These are phyloP conservation scores for Polyergus mexicanus DNA, from an alignment of 1,140 invertebrate species.

Conservation along the genomic window DNA sequence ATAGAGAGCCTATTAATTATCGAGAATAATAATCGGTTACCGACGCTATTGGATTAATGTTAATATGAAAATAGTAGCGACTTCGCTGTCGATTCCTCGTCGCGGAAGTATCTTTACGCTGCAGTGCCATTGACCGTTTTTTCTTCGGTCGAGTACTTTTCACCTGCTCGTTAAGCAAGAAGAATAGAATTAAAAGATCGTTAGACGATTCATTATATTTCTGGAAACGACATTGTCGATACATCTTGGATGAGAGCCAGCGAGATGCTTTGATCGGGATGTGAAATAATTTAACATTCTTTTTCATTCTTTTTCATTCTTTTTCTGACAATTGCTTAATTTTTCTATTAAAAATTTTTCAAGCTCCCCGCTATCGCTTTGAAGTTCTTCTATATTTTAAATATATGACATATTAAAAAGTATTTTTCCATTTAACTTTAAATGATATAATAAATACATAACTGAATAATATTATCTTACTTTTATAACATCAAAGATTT, in stretches of 20 bases:
- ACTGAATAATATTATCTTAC: background rate
- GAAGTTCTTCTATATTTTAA: background rate
- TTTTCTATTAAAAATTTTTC: constrained; percentile 11
- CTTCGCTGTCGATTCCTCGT: background rate
- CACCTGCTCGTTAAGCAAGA: constrained; percentile 40
- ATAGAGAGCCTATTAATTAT: constrained; percentile 24
- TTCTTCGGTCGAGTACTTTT: constrained; percentile 32
- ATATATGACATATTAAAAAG: background rate
- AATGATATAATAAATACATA: background rate
- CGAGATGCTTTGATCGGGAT: background rate
- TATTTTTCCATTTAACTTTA: background rate
- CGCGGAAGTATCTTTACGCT: constrained; percentile 27
- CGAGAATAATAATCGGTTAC: constrained; percentile 25
- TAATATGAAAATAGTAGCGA: constrained; percentile 34
- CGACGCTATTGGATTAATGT: constrained; percentile 20
- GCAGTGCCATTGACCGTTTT: constrained; percentile 20
- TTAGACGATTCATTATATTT: constrained; percentile 55
- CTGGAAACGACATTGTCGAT: constrained; percentile 34
- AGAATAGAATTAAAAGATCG: constrained; percentile 36
- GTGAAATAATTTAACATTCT: constrained; percentile 10
- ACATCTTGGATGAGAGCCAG: constrained; percentile 18
- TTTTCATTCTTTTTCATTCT: background rate
- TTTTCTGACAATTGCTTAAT: background rate
- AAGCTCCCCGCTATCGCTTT: too few species aligned
- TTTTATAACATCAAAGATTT: background rate